Percentiles rank a stretch among this genome's conserved stretches.
Conservation (phyloP, 2,888 invertebrate species). For the Macaria liturata region DNA sequence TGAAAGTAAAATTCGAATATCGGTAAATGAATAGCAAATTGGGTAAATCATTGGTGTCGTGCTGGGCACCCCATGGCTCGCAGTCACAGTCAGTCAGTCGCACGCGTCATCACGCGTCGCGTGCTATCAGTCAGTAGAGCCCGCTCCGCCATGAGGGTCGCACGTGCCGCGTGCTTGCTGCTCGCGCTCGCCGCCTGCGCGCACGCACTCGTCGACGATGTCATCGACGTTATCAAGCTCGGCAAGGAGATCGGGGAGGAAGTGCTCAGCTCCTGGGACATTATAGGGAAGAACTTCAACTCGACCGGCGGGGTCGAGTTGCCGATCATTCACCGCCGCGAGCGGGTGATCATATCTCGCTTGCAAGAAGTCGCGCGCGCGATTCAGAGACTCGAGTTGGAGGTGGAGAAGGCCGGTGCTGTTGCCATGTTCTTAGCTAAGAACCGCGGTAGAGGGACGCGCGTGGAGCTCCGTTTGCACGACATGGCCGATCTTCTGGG, state of each 20-base stretch:
- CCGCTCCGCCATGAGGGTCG: conserved; percentile 66
- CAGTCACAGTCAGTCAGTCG: too few relatives aligned
- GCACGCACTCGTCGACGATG: conserved; percentile 81
- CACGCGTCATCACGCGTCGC: too few relatives aligned
- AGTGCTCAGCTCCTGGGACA: conserved; percentile 85
- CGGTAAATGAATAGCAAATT: too few relatives aligned
- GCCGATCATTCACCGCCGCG: conserved; percentile 84
- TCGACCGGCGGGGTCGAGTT: conserved; percentile 80
- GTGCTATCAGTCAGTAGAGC: conserved; percentile 47
- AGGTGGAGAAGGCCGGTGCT: conserved; percentile 55
- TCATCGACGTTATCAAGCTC: conserved; percentile 83
- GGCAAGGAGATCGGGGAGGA: conserved; percentile 84
- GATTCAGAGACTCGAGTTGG: conserved; percentile 59
- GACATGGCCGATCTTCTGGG: conserved; percentile 84
- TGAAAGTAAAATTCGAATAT: too few relatives aligned
- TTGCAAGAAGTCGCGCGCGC: conserved; percentile 57
- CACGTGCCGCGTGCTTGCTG: conserved; percentile 52
- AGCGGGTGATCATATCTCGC: conserved; percentile 83
- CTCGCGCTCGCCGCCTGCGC: conserved; percentile 51
- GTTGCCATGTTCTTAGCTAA: conserved; percentile 64
- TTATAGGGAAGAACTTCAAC: conserved; percentile 82
- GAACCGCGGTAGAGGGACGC: conserved; percentile 63
- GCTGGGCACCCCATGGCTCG: conserved; percentile 61
- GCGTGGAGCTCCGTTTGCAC: conserved; percentile 84
- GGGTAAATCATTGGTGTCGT: not conserved